Conservation (phyloP, 2,888 invertebrate genomes). For the Noctua fimbriata region DNA sequence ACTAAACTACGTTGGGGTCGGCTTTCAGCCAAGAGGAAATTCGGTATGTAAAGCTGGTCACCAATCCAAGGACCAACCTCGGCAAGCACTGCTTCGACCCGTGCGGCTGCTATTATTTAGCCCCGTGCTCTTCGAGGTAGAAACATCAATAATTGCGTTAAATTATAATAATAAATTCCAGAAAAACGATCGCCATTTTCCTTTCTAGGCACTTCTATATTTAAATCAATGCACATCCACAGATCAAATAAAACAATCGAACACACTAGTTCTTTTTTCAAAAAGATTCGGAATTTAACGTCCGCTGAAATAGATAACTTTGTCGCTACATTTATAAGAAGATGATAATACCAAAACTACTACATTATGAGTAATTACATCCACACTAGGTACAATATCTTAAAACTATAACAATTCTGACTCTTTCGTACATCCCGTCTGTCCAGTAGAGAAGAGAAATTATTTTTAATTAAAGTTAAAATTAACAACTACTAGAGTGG, state of each 20-base stretch:
- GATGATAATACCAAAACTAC: not conserved
- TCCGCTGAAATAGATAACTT: not conserved
- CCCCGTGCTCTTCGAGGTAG: no score
- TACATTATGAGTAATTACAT: not conserved
- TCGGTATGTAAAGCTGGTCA: no score
- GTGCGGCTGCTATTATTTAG: no score
- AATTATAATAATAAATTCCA: not conserved
- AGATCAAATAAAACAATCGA: not conserved
- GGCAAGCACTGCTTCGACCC: no score
- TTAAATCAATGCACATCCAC: not conserved
- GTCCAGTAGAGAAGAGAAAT: slow-evolving; percentile 70
- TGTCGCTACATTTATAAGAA: not conserved
- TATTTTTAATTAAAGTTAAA: slow-evolving; percentile 78
- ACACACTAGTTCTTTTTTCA: not conserved
- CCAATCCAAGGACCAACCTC: no score
- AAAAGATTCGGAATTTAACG: not conserved
- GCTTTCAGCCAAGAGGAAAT: no score
- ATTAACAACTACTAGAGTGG: slow-evolving; percentile 71
- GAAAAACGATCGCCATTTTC: not conserved
- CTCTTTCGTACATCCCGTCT: slow-evolving; percentile 56
- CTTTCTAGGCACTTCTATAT: not conserved
- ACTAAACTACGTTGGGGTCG: no score
- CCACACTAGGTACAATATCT: not conserved
- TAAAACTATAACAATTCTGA: slow-evolving; percentile 13
- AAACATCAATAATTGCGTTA: no score